Base-by-base conservation (phyloP, 2,797 vertebrate species). In the Austrolebias charrua region DNA sequence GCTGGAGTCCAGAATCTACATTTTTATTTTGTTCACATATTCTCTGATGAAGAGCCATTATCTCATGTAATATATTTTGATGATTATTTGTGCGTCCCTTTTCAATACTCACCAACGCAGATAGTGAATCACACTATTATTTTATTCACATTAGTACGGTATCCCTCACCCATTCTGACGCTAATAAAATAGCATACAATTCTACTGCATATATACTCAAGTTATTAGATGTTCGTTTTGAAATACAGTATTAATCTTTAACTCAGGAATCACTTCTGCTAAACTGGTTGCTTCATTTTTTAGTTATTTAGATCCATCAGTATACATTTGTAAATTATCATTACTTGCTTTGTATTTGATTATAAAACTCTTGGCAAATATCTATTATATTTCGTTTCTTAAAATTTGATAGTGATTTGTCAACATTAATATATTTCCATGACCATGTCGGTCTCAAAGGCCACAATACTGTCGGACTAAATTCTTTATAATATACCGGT, bases 241-340 rank as follows among this genome's bases (percentile, higher is more conserved):
- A 33, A 54, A 4, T n/a, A n/a, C n/a, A n/a, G n/a, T 9, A 10
- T 38, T 54, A 38, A 38, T 19, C 8, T 0, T 54, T 54, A 54
- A 54, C 10, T 54, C 33, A 2, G 0, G 52, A 54, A 0, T 38
- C 0, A 54, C 52, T 38, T 12, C 0, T 38, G 33, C 52, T 20
- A 35, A 9, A 38, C 52, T 38, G 20, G 5, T 54, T 10, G 29
- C 33, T 54, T 38, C 31, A 33, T 2, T 38, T 18, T 18, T 38
- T 1, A 16, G 52, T 8, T 54, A 2, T 0, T 54, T 54, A 1
- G 33, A 14, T 4, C 16, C 2, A 53, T 14, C 52, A 18, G 33
- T 54, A 48, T 48, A 48, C 2, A 47, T 47, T 19, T 47, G n/a
- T 18, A 47, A 19, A 47, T 47, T 19, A 47, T 47, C 18, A 11